Evolutionary conservation across 1,140 invertebrate genomes (phyloP), one percentile per base, ranked within the genome.

Genomic region (Drosophila azteca): DNA sequence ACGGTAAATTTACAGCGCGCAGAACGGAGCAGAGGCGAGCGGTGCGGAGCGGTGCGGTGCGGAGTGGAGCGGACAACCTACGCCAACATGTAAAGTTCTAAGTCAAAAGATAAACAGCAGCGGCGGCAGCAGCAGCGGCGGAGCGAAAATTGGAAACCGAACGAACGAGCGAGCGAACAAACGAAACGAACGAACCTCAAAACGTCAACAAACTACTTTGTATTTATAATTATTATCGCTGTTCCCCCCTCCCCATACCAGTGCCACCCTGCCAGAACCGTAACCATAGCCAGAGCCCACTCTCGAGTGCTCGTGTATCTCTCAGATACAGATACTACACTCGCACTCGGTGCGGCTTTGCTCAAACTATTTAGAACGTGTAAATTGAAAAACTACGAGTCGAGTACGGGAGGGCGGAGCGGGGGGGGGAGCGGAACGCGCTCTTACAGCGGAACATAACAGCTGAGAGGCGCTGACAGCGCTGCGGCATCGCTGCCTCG

Each of bases 71-170:
- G 48, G 70, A 50, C 58, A 87, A 79, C 79, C 84, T 88, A 88
- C 83, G 84, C 83, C 84, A 89, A 88, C 76, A 89, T 88, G 83
- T 88, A 88, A 88, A 89, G 83, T 88, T 88, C 83, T 88, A 88
- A 89, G 48, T 76, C 67, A 59, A 88, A 88, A 88, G 84, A 83
- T 88, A 88, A 88, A 88, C 79, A 74, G 69, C 68, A 70, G 53
- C 61, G 43, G 72, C 70, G 29, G 17, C 17, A 20, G 17, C 31
- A 9, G 31, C 35, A 44, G 51, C 51, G n/a, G 45, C 15, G 35
- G 11, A 54, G n/a, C 52, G 20, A 39, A 8, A 48, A 22, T 22
- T 48, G 22, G 22, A 48, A 17, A 50, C 63, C 35, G 35, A 39
- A 39, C 35, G 31, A 39, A 39, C 35, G 35, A 31, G 8, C 29